These are phyloP conservation scores for Tetragonula carbonaria DNA, from an alignment of 2,888 invertebrate species.

Conservation along the genomic window DNA sequence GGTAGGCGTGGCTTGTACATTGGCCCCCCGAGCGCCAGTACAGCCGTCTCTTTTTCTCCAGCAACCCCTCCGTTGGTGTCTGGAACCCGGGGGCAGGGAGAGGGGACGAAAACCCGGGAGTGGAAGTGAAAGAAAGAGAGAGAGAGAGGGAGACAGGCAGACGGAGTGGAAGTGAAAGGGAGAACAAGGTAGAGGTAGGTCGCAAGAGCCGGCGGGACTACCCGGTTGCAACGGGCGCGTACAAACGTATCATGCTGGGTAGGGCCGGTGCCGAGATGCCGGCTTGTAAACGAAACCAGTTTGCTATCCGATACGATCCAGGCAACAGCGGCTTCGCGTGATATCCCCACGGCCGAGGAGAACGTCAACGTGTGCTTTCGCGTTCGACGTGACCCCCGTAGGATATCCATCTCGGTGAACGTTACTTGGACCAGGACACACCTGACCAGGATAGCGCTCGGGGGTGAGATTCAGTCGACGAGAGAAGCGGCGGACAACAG, in stretches of 20 bases:
- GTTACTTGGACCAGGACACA: conserved; percentile 36
- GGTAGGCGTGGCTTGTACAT: conserved; percentile 83
- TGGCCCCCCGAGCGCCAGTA: conserved; percentile 66
- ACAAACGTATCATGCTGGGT: conserved; percentile 84
- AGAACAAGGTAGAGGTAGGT: conserved; percentile 67
- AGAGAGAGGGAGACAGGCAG: background rate
- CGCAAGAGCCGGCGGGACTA: conserved; percentile 74
- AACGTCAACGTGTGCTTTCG: conserved; percentile 62
- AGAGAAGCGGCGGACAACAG: background rate
- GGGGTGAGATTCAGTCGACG: conserved; percentile 38
- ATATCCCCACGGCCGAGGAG: conserved; percentile 70
- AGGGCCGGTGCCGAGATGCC: conserved; percentile 83
- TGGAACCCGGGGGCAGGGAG: conserved; percentile 15
- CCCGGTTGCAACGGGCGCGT: conserved; percentile 80
- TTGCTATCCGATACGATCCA: conserved; percentile 84
- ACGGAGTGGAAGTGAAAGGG: conserved; percentile 44
- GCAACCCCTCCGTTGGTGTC: conserved; percentile 16
- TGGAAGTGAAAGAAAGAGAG: background rate
- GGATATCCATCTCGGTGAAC: conserved; percentile 65
- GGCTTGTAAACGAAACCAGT: conserved; percentile 84
- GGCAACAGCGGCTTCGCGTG: conserved; percentile 81
- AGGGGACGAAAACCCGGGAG: conserved; percentile 40
- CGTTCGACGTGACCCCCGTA: conserved; percentile 50
- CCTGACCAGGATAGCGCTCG: conserved; percentile 36
- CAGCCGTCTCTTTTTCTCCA: conserved; percentile 52